Conservation (phyloP, 2,113 vertebrate species). For the Oryctolagus cuniculus region mOryCun1.1 NC_091453.1:15559501-15560000, state of each 20-base stretch:
- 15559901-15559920: background rate
- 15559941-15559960: background rate
- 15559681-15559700: background rate
- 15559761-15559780: background rate
- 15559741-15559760: no score
- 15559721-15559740: background rate
- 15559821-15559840: background rate
- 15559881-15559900: background rate
- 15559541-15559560: constrained; percentile 33
- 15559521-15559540: constrained; percentile 18
- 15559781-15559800: background rate
- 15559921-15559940: background rate
- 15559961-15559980: background rate
- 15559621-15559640: background rate
- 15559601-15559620: background rate
- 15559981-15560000: background rate
- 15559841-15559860: no score
- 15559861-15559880: background rate
- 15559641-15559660: background rate
- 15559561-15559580: background rate
- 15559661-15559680: background rate
- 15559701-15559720: background rate
- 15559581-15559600: background rate
- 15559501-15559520: constrained; percentile 59
- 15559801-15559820: background rate